Conservation (phyloP, 2,113 vertebrate species). For the rat (Rattus norvegicus) region GRCr8 NC_086020.1:162874001-162874500, state of each 20-base stretch:
- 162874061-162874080: not conserved
- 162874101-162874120: too few species aligned
- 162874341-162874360: not conserved
- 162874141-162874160: not conserved
- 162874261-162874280: not conserved
- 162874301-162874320: not conserved
- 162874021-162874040: not conserved
- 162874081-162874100: not conserved
- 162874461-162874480: too few species aligned
- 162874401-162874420: not conserved
- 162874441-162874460: not conserved
- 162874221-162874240: not conserved
- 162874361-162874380: not conserved
- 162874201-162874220: not conserved
- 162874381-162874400: not conserved
- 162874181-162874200: not conserved
- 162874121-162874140: not conserved
- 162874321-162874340: not conserved
- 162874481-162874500: not conserved
- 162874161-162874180: not conserved
- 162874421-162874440: not conserved
- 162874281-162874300: not conserved
- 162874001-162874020: too few species aligned
- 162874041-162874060: not conserved
- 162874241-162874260: not conserved